Evolutionary conservation across 2,797 vertebrate species (phyloP), one percentile per base, ranked within the genome.

Genomic region (Darevskia nairensis): DNA sequence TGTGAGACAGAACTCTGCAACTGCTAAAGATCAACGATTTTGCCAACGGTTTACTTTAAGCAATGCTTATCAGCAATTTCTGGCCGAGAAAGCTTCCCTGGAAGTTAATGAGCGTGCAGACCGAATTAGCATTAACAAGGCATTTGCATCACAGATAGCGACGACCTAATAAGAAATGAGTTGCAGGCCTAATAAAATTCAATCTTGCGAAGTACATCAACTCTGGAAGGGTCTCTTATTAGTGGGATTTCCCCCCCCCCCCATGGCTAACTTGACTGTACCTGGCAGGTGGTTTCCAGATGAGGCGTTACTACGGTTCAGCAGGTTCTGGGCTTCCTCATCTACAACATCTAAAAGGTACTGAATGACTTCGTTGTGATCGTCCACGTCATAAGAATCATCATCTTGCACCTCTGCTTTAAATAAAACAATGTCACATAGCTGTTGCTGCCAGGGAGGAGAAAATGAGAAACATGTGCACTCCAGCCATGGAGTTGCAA

Each of bases 301-400:
- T 69, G 85, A 8, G 6, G 77, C 76, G 50, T 92, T 94, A 82
- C 89, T 96, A 80, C 89, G 89, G 88, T 96, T 97, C 87, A 97
- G 90, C 82, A 97, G 96, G 72, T 97, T 97, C 94, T 97, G 97
- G n/a, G 97, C 97, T 96, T 97, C 97, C 82, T 97, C 96, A 86
- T 97, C 97, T 35, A 97, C 97, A 84, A 97, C 97, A 85, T 97
- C 97, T 89, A 97, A 94, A 61, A 97, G 92, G 86, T 97, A 97
- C 59, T 97, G 97, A 85, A 97, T 96, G 77, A 97, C 97, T 92
- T 97, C 97, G 89, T 97, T 97, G 92, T 97, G 97, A 88, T 97
- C 95, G 77, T 97, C 97, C n/a, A 96, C 96, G 69, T 97, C 95
- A 0, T 96, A 97, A 93, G 93, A 94, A 4, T 96, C 96, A 55